phyloP scores from a whole-genome alignment of 2,888 invertebrate genomes.

The Celastrina argiolus region DNA sequence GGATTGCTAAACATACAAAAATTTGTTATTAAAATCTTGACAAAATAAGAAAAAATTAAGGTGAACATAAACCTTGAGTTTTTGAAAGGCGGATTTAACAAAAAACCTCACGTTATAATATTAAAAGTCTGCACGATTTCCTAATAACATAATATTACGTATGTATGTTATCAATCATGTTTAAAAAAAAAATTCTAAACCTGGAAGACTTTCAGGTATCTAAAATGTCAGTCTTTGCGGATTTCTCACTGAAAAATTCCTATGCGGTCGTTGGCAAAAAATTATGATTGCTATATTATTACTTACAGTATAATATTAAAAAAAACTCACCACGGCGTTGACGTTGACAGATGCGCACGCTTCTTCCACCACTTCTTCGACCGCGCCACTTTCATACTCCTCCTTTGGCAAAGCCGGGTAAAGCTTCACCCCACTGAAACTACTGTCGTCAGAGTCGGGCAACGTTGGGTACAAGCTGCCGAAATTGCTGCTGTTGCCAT shows the following conservation, averaged over 20 bases:
- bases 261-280: background rate
- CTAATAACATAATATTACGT: background rate
- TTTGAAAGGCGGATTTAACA: background rate
- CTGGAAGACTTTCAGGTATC: too few relatives aligned
- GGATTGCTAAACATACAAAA: background rate
- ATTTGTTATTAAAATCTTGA: background rate
- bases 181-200: too few relatives aligned
- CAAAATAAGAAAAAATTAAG: background rate
- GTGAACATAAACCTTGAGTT: too few relatives aligned
- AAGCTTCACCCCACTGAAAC: constrained; percentile 52
- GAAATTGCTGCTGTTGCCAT: background rate
- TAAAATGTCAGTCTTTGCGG: background rate
- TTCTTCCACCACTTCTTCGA: constrained; percentile 67
- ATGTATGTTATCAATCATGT: background rate
- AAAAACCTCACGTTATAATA: background rate
- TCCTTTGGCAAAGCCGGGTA: constrained; percentile 67
- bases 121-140: background rate
- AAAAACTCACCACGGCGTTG: constrained; percentile 60
- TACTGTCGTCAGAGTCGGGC: constrained; percentile 59
- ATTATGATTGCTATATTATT: too few relatives aligned
- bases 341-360: constrained; percentile 62
- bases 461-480: constrained; percentile 57
- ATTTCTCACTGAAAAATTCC: background rate
- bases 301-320: background rate
- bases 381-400: constrained; percentile 66